Percentiles rank a stretch among this genome's conserved stretches.
phyloP scores from a whole-genome alignment of 2,888 invertebrate genomes.

The Julus scandinavius region DNA sequence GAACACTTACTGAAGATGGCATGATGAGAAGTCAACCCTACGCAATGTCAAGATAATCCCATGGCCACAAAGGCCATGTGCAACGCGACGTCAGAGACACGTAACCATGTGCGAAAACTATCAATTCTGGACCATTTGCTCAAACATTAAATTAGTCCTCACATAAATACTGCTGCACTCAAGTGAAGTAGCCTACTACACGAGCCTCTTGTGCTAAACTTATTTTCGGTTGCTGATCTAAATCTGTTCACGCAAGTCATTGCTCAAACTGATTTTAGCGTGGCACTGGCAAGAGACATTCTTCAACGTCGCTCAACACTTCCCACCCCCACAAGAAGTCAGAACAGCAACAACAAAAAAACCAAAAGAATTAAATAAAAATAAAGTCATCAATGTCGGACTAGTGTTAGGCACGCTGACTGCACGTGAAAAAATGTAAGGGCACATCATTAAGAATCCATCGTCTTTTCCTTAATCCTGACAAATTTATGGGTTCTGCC shows the following conservation, averaged over 20 bases:
- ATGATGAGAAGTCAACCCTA: slow-evolving; percentile 11
- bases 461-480: neutral
- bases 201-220: neutral
- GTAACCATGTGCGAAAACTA: neutral
- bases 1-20: slow-evolving; percentile 28
- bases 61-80: slow-evolving; percentile 1
- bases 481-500: neutral
- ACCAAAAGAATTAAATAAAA: slow-evolving; percentile 13
- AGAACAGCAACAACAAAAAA: neutral
- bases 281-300: slow-evolving; percentile 14
- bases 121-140: slow-evolving; percentile 25
- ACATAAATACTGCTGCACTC: neutral
- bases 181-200: neutral
- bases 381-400: slow-evolving; percentile 9
- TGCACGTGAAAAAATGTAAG: neutral
- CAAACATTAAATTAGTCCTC: neutral
- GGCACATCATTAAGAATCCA: neutral
- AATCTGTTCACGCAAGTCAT: neutral
- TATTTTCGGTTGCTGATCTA: neutral
- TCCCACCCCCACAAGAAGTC: neutral
- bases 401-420: neutral
- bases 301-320: slow-evolving; percentile 29
- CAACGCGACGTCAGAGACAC: neutral
- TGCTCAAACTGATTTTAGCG: slow-evolving; percentile 20
- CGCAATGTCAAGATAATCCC: slow-evolving; percentile 9